These are phyloP conservation scores for Nemoura dubitans DNA, from an alignment of 2,888 invertebrate genomes.

Conservation along the genomic window DNA sequence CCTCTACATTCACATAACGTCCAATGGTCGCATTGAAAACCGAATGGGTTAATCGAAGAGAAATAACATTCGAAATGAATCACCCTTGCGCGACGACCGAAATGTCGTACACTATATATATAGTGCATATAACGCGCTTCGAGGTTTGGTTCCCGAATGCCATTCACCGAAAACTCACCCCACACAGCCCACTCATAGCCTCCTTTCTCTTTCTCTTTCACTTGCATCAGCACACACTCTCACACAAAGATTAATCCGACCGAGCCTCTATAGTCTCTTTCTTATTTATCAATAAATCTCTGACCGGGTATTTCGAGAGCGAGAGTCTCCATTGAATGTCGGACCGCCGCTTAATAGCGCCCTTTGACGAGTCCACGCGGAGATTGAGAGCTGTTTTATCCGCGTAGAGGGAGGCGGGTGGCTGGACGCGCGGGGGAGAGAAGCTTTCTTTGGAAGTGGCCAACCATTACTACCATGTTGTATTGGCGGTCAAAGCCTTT, in stretches of 20 bases:
- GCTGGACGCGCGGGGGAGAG: background rate
- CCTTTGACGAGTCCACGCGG: conserved; percentile 16
- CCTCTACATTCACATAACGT: no score
- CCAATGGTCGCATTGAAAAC: background rate
- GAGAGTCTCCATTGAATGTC: conserved; percentile 27
- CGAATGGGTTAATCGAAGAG: background rate
- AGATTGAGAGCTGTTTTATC: conserved; percentile 37
- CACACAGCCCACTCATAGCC: background rate
- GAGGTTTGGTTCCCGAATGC: no score
- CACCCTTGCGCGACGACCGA: background rate
- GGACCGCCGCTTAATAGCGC: background rate
- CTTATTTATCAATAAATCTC: conserved; percentile 33
- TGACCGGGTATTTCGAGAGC: conserved; percentile 23
- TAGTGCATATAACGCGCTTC: no score
- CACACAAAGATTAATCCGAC: background rate
- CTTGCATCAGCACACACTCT: background rate
- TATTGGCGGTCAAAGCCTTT: conserved; percentile 22
- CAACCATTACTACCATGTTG: conserved; percentile 34
- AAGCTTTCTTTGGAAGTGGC: conserved; percentile 37
- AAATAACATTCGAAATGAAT: conserved; percentile 7
- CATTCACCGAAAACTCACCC: background rate
- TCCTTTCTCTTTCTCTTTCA: background rate
- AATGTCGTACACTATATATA: background rate
- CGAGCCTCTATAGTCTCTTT: background rate
- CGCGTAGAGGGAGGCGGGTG: background rate